Conservation (phyloP, 1,140 invertebrate species). For the Papilio helenus region DNA sequence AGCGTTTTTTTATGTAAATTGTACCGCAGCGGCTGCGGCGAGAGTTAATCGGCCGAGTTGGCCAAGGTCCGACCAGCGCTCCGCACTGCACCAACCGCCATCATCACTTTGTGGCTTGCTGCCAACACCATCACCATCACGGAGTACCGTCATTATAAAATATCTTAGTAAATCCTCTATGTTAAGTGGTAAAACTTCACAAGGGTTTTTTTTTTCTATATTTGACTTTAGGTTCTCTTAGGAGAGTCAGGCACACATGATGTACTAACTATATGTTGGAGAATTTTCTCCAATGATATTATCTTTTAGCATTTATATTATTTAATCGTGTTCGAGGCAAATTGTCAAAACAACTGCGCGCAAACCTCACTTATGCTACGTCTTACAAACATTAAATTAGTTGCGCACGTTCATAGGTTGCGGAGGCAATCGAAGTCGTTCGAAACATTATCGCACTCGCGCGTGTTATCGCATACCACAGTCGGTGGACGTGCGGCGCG, state of each 20-base stretch:
- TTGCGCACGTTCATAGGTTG: not conserved
- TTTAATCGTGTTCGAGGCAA: not conserved
- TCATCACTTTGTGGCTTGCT: not conserved
- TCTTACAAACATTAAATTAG: not conserved
- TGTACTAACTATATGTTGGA: too few species aligned
- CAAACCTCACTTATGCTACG: not conserved
- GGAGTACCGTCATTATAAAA: constrained; percentile 4
- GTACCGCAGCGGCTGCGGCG: not conserved
- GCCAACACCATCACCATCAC: constrained; percentile 7
- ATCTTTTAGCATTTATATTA: too few species aligned
- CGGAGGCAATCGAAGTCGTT: constrained; percentile 1
- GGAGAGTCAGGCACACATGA: too few species aligned
- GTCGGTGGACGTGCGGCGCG: not conserved
- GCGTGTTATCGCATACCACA: not conserved
- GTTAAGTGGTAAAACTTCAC: not conserved
- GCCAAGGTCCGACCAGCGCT: not conserved
- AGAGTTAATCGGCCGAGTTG: constrained; percentile 13
- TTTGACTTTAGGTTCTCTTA: not conserved
- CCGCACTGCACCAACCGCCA: not conserved
- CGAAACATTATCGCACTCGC: not conserved
- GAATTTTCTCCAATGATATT: too few species aligned
- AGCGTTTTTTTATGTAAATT: constrained; percentile 28
- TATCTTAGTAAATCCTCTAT: too few species aligned
- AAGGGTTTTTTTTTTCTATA: too few species aligned
- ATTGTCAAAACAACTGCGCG: not conserved